Evolutionary conservation across 2,888 invertebrate genomes (phyloP).

Genomic region (Drosophila quinaria): DNA sequence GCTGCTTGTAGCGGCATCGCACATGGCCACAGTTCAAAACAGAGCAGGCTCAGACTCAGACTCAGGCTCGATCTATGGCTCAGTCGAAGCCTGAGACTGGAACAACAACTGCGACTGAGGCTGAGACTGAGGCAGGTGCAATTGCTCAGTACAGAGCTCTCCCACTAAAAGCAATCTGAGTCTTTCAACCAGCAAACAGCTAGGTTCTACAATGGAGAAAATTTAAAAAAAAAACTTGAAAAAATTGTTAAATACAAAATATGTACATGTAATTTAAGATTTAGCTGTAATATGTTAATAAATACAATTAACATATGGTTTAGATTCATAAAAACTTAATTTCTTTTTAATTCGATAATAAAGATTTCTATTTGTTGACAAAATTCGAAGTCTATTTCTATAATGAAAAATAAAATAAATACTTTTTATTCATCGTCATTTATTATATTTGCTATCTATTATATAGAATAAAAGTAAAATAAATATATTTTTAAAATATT

Average conservation of each 20-base stretch:
- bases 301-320: background rate
- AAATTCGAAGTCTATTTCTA: too few relatives aligned
- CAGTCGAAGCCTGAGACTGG: conserved; percentile 30
- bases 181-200: conserved; percentile 50
- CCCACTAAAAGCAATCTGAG: conserved; percentile 68
- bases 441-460: too few relatives aligned
- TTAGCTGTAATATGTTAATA: too few relatives aligned
- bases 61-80: conserved; percentile 17
- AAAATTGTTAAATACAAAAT: background rate
- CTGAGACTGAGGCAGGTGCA: conserved; percentile 70
- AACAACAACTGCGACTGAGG: conserved; percentile 33
- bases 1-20: conserved; percentile 71
- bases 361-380: background rate
- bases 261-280: too few relatives aligned
- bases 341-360: background rate
- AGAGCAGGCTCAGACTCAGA: conserved; percentile 40
- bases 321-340: background rate
- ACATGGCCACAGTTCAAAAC: conserved; percentile 64
- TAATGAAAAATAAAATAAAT: background rate
- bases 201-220: conserved; percentile 52
- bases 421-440: background rate
- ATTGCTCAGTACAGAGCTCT: conserved; percentile 68
- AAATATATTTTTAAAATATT: background rate
- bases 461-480: too few relatives aligned
- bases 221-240: background rate